A percentile compares a stretch with the other conserved stretches of the same genome.
phyloP scores from a whole-genome alignment of 2,888 invertebrate species.

The Hypolimnas misippus region DNA sequence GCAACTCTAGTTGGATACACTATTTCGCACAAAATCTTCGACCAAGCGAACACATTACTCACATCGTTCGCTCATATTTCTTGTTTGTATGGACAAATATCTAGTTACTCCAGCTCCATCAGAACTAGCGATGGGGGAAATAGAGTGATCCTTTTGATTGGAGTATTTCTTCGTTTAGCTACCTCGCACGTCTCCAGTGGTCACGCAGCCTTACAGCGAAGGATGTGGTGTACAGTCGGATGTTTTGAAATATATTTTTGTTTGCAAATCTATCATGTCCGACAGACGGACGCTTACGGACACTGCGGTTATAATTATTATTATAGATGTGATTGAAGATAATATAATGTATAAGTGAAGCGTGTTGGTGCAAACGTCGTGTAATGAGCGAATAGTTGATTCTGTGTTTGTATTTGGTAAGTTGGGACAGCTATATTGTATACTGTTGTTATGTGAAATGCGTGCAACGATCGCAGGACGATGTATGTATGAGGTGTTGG shows the following conservation, averaged over 20 bases:
- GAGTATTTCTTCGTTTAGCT: no score
- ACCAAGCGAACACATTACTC: no score
- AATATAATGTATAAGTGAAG: constrained; percentile 27
- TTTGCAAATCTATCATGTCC: constrained; percentile 26
- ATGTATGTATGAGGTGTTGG: constrained; percentile 39
- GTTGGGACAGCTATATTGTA: constrained; percentile 74
- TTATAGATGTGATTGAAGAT: constrained; percentile 32
- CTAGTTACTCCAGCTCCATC: no score
- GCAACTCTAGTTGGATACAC: no score
- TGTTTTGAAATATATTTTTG: constrained; percentile 26
- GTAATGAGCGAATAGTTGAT: constrained; percentile 68
- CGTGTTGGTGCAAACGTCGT: constrained; percentile 54
- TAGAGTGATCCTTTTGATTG: no score
- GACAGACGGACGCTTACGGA: constrained; percentile 35
- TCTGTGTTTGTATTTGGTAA: constrained; percentile 78
- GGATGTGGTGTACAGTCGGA: constrained; percentile 2
- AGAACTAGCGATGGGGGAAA: no score
- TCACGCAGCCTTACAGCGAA: constrained; percentile 1
- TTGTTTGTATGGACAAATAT: no score
- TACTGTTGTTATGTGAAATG: constrained; percentile 57
- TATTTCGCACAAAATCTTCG: no score
- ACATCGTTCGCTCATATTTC: no score
- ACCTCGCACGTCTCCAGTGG: no score
- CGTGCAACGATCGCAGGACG: constrained; percentile 63
- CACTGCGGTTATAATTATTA: constrained; percentile 4